Evolutionary conservation across 2,888 invertebrate species (phyloP).

Genomic region (Nasonovia ribisnigri): DNA sequence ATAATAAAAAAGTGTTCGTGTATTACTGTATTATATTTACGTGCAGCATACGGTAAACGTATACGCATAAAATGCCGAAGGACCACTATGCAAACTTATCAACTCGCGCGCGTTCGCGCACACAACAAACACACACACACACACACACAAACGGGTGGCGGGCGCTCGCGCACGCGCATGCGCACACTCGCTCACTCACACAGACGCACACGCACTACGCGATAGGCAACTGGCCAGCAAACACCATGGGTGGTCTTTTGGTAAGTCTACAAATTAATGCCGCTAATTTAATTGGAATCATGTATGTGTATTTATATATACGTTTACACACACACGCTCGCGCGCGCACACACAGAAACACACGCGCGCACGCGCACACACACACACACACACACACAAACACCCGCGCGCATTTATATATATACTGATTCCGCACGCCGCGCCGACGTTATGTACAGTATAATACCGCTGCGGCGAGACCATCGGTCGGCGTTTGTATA

Average conservation of each 20-base stretch:
- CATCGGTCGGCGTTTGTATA: conserved; percentile 2
- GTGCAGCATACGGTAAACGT: conserved; percentile 8
- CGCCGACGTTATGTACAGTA: neutral
- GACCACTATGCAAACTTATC: conserved; percentile 64
- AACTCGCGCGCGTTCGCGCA: conserved; percentile 1
- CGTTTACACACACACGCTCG: neutral
- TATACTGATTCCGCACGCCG: conserved; percentile 9
- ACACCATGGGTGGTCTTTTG: conserved; percentile 53
- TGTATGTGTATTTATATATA: conserved; percentile 29
- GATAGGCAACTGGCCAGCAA: conserved; percentile 64
- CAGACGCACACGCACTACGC: neutral
- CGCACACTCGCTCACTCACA: neutral
- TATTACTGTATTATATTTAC: neutral
- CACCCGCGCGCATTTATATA: neutral
- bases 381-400: too few relatives aligned
- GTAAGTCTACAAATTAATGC: conserved; percentile 64
- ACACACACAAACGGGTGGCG: neutral
- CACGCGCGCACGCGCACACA: neutral
- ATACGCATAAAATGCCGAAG: conserved; percentile 40
- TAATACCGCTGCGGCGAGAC: neutral
- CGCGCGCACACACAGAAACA: too few relatives aligned
- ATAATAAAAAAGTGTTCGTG: conserved; percentile 39
- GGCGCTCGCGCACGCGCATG: neutral
- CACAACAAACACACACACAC: neutral
- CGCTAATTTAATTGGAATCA: conserved; percentile 65